A percentile compares a stretch with the other conserved stretches of the same genome.
These are phyloP conservation scores for Syrphus vitripennis DNA, from an alignment of 2,888 invertebrate species.

Conservation along the genomic window DNA sequence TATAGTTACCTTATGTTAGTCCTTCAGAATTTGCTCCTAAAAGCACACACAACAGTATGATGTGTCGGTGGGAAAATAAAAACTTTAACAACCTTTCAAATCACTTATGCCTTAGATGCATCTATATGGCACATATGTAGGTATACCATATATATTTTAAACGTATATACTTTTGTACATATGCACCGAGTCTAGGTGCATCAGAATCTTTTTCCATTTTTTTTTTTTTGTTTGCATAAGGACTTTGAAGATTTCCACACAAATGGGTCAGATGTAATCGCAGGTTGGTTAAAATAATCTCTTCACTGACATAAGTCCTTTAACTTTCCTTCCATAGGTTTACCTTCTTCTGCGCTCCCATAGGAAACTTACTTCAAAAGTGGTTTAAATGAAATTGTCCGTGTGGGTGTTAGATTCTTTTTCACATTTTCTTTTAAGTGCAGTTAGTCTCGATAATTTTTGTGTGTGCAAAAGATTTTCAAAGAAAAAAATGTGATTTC, in stretches of 20 bases:
- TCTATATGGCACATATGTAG: not conserved
- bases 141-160: not conserved
- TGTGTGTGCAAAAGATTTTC: conserved; percentile 53
- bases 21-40: not conserved
- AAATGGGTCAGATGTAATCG: conserved; percentile 66
- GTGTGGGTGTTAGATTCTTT: not conserved
- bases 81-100: conserved; percentile 39
- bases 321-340: not conserved
- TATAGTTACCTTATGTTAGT: conserved; percentile 1
- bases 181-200: not conserved
- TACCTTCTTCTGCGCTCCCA: not conserved
- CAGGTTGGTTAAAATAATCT: conserved; percentile 58
- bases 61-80: not conserved
- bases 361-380: not conserved
- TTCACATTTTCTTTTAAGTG: conserved; percentile 54
- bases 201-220: not conserved
- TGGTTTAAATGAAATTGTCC: not conserved
- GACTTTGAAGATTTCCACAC: conserved; percentile 39
- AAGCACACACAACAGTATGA: not conserved
- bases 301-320: conserved; percentile 27
- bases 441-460: conserved; percentile 57
- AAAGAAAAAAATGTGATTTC: conserved; percentile 56
- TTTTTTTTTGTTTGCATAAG: conserved; percentile 13
- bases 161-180: not conserved
- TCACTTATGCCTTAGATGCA: conserved; percentile 26